A percentile compares a stretch with the other conserved stretches of the same genome.
phyloP scores from a whole-genome alignment of 2,113 vertebrate species.

The Galbula dea region DNA sequence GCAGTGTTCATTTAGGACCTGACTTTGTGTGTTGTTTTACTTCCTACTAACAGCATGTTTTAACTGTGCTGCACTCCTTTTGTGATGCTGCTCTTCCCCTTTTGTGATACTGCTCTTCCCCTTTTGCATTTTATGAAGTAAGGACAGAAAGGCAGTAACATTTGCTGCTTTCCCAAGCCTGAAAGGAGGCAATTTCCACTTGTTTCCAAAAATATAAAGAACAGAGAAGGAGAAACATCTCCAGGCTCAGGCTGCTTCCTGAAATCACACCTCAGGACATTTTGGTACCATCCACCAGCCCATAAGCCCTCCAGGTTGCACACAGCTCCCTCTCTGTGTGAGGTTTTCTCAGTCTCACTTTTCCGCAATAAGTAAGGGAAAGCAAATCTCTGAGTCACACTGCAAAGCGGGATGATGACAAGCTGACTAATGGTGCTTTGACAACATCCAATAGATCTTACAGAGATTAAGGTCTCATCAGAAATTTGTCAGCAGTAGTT shows the following conservation, averaged over 20 bases:
- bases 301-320: fast-evolving
- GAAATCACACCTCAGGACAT: background rate
- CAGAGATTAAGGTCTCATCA: constrained; percentile 21
- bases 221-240: background rate
- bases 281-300: background rate
- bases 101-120: background rate
- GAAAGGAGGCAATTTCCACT: background rate
- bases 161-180: background rate
- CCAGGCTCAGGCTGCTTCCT: background rate
- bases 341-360: background rate
- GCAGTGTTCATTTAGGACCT: background rate
- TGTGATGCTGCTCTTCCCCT: background rate
- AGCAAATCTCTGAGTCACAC: background rate
- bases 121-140: background rate
- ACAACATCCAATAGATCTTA: constrained; percentile 14
- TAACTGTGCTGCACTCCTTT: background rate
- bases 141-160: background rate
- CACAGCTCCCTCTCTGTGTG: fast-evolving
- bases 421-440: constrained; percentile 44
- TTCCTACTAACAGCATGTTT: background rate
- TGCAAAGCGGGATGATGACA: background rate
- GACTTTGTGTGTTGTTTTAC: background rate
- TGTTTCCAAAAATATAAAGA: background rate
- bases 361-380: background rate
- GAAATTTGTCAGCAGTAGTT: constrained; percentile 49